Conservation (phyloP, 2,797 vertebrate genomes). For the Champsocephalus esox region DNA sequence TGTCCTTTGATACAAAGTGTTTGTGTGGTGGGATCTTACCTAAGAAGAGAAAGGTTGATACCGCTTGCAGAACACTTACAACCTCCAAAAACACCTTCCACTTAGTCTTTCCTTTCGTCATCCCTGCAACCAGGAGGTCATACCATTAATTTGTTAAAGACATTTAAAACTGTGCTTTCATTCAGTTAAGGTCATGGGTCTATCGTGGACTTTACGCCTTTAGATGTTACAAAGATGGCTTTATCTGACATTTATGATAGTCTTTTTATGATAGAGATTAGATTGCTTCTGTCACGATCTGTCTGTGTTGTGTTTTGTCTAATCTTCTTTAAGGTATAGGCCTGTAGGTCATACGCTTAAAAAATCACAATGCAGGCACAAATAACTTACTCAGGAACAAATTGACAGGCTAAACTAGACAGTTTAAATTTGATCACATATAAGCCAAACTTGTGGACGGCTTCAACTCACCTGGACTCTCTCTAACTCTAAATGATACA, state of each 20-base stretch:
- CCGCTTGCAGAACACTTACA: conserved; percentile 87
- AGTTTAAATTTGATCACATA: conserved; percentile 30
- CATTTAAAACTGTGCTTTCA: conserved; percentile 25
- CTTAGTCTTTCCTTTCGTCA: conserved; percentile 71
- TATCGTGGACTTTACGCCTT: neutral
- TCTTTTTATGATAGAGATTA: conserved; percentile 22
- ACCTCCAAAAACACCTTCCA: conserved; percentile 79
- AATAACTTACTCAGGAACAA: conserved; percentile 41
- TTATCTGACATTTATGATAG: conserved; percentile 24
- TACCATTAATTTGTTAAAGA: conserved; percentile 10
- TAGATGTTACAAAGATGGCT: neutral
- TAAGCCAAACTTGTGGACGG: neutral
- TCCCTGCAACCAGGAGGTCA: conserved; percentile 60
- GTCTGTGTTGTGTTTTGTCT: no score
- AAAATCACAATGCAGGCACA: conserved; percentile 9
- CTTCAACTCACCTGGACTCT: conserved; percentile 1
- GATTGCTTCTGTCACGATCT: conserved; percentile 10
- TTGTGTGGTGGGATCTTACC: conserved; percentile 83
- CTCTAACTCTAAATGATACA: no score
- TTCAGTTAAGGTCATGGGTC: conserved; percentile 25
- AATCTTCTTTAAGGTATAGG: conserved; percentile 36
- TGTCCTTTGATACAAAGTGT: neutral
- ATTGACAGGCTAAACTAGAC: conserved; percentile 30
- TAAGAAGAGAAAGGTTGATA: conserved; percentile 87
- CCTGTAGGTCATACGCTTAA: conserved; percentile 20